phyloP scores from a whole-genome alignment of 2,797 vertebrate genomes.

The Enteromius trimaculatus region DNA sequence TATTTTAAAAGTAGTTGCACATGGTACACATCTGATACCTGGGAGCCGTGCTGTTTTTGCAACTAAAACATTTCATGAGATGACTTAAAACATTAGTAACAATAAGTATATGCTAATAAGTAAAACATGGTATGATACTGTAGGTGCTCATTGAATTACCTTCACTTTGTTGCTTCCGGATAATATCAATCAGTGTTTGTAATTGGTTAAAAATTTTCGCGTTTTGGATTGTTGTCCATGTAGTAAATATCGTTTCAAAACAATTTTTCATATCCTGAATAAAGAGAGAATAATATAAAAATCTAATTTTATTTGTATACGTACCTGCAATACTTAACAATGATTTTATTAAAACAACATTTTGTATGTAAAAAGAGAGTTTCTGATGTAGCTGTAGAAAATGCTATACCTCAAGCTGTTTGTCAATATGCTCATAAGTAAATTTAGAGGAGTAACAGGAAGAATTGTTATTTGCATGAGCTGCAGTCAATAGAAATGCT shows the following conservation, averaged over 20 bases:
- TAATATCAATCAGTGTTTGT: slow-evolving; percentile 46
- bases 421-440: slow-evolving; percentile 16
- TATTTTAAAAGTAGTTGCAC: not conserved
- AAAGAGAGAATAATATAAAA: not conserved
- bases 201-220: slow-evolving; percentile 54
- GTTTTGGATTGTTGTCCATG: slow-evolving; percentile 19
- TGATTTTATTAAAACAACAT: not conserved
- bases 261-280: slow-evolving; percentile 61
- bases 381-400: not conserved
- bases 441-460: slow-evolving; percentile 25
- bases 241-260: accelerated
- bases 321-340: not conserved
- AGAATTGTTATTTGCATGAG: slow-evolving; percentile 1
- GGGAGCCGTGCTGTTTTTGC: not conserved
- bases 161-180: slow-evolving; percentile 62
- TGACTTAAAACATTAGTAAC: not conserved
- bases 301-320: not conserved
- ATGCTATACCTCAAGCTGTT: slow-evolving; percentile 60
- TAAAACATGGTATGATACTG: not conserved
- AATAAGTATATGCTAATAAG: not conserved
- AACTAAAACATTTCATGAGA: not conserved
- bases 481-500: slow-evolving; percentile 22
- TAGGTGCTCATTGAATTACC: slow-evolving; percentile 13
- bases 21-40: not conserved
- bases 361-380: not conserved